These are phyloP conservation scores for Buteo buteo DNA, from an alignment of 2,113 vertebrate genomes.

Conservation along the genomic window DNA sequence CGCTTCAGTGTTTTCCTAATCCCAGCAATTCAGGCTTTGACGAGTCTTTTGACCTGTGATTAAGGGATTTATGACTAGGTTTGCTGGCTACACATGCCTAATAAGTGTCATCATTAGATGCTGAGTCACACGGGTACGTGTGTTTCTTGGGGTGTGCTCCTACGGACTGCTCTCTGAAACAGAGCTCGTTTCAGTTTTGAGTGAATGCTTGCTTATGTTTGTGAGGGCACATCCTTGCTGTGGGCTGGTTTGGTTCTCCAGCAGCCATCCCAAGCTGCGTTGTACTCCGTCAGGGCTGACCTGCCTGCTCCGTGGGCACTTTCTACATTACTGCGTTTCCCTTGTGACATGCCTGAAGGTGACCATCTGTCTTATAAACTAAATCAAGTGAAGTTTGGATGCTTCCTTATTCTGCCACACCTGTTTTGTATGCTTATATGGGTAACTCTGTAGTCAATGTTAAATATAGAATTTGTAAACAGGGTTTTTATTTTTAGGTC, in stretches of 20 bases:
- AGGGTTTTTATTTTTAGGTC: background rate
- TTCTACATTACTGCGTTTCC: background rate
- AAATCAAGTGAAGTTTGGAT: fast-evolving
- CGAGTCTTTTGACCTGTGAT: background rate
- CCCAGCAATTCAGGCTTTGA: background rate
- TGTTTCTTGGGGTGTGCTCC: background rate
- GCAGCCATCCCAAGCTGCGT: fast-evolving
- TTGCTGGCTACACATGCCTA: background rate
- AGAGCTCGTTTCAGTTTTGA: background rate
- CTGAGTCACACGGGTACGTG: background rate
- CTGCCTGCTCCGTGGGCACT: background rate
- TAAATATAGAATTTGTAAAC: background rate
- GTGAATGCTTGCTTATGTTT: background rate
- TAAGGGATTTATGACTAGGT: background rate
- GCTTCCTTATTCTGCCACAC: background rate
- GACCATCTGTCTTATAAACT: background rate
- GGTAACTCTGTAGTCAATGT: background rate
- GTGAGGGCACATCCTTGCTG: background rate
- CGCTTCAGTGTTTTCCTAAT: background rate
- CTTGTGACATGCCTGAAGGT: background rate
- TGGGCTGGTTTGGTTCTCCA: background rate
- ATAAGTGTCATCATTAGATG: background rate
- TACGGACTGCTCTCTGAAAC: background rate
- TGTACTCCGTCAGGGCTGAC: fast-evolving
- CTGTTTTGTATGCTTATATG: background rate